These are phyloP conservation scores for Monopterus albus DNA, from an alignment of 2,113 vertebrate genomes.

Conservation along the genomic window DNA sequence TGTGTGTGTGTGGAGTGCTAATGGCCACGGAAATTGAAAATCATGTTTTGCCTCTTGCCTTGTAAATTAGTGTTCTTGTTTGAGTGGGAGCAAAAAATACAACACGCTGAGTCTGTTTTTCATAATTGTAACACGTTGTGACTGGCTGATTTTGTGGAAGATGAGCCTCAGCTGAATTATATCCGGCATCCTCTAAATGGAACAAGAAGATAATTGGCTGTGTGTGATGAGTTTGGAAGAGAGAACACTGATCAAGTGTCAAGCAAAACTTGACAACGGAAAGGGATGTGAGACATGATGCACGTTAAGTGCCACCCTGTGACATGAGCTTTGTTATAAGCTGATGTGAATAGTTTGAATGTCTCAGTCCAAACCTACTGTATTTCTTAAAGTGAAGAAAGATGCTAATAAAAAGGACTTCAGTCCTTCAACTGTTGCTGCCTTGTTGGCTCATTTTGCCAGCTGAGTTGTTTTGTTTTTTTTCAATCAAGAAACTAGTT, in stretches of 20 bases:
- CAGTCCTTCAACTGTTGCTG: too few relatives aligned
- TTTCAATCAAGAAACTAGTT: too few relatives aligned
- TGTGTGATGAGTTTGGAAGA: not conserved
- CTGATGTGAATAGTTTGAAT: too few relatives aligned
- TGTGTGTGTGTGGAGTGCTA: not conserved
- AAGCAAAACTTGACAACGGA: too few relatives aligned
- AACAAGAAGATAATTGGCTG: not conserved
- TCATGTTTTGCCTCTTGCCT: slow-evolving; percentile 8
- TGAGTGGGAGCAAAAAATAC: slow-evolving; percentile 30
- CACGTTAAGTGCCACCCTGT: too few relatives aligned
- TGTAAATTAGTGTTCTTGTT: slow-evolving; percentile 29
- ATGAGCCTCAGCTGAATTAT: slow-evolving; percentile 40
- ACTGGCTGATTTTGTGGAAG: slow-evolving; percentile 34
- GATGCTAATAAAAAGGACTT: too few relatives aligned
- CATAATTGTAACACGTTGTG: slow-evolving; percentile 13
- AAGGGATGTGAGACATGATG: too few relatives aligned
- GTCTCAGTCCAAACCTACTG: too few relatives aligned
- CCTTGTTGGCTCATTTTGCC: too few relatives aligned
- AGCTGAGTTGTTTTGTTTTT: too few relatives aligned
- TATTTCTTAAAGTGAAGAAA: too few relatives aligned
- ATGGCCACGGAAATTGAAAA: not conserved
- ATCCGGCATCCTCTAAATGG: not conserved
- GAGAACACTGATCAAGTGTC: slow-evolving; percentile 19
- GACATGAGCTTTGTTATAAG: too few relatives aligned
- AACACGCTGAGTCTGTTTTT: slow-evolving; percentile 30